Conservation (phyloP, 1,140 invertebrate species). For the Leguminivora glycinivorella region DNA sequence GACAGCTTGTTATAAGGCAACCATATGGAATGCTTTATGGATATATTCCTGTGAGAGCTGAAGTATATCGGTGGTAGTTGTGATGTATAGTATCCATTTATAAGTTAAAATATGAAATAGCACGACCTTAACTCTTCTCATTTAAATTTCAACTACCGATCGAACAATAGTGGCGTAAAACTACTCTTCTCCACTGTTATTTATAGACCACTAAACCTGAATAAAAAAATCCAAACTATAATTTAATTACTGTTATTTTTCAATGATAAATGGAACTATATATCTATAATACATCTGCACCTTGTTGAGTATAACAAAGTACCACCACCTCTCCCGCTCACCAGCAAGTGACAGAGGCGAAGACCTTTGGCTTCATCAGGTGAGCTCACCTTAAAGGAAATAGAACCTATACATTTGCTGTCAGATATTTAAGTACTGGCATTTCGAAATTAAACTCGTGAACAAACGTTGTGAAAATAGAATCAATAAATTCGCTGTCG, state of each 20-base stretch:
- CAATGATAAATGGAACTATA: background rate
- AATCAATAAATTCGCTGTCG: slow-evolving; percentile 12
- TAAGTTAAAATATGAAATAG: too few relatives aligned
- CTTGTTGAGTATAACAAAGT: background rate
- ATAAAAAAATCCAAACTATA: too few relatives aligned
- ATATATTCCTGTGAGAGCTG: background rate
- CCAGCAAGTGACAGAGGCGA: background rate
- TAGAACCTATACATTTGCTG: background rate
- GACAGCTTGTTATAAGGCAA: background rate
- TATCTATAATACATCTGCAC: background rate
- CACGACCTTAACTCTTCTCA: too few relatives aligned
- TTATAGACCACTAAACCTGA: too few relatives aligned
- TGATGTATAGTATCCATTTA: too few relatives aligned
- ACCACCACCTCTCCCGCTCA: background rate
- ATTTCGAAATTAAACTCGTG: background rate
- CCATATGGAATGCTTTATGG: background rate
- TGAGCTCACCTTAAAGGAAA: background rate
- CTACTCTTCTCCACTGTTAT: too few relatives aligned
- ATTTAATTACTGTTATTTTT: too few relatives aligned
- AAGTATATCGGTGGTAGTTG: too few relatives aligned
- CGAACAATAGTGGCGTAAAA: too few relatives aligned
- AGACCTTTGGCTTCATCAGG: slow-evolving; percentile 4
- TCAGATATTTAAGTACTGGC: background rate
- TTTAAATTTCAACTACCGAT: too few relatives aligned
- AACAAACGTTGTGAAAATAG: background rate